Percentiles rank a stretch among this genome's conserved stretches.
Evolutionary conservation across 1,140 invertebrate species (phyloP).

Genomic region (Brachionus manjavacas): DNA sequence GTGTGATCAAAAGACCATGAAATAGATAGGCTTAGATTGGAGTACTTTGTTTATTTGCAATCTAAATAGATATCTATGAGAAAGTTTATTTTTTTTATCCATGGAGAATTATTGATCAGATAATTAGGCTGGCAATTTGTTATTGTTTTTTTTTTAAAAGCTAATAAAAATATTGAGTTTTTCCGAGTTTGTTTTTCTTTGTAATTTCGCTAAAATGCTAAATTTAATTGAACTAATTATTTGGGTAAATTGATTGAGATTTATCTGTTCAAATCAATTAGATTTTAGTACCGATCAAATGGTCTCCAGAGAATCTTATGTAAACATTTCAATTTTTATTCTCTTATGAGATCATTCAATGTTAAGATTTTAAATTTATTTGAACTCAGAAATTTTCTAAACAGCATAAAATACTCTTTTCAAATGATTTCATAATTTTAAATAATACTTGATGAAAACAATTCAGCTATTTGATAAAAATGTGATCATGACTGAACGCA

Average conservation of each 20-base stretch:
- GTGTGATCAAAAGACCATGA: conserved; percentile 7
- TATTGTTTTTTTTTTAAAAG: not conserved
- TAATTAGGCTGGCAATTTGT: conserved; percentile 20
- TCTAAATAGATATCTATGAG: not conserved
- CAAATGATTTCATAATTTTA: too few species aligned
- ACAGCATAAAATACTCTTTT: too few species aligned
- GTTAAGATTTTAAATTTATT: too few species aligned
- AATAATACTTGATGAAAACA: too few species aligned
- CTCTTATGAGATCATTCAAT: not conserved
- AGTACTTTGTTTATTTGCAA: conserved; percentile 2
- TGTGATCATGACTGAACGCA: too few species aligned
- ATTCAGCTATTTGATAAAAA: too few species aligned
- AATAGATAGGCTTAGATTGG: conserved; percentile 5
- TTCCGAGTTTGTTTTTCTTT: conserved; percentile 14
- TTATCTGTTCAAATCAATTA: not conserved
- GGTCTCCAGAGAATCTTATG: not conserved
- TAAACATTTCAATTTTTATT: not conserved
- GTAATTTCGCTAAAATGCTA: not conserved
- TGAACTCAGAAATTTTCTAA: not conserved
- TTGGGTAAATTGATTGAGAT: not conserved
- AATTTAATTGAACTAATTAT: not conserved
- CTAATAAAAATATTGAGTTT: not conserved
- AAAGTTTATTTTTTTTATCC: not conserved
- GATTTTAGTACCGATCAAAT: not conserved
- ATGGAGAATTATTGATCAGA: conserved; percentile 5